phyloP scores from a whole-genome alignment of 1,140 invertebrate genomes.

The Ruditapes philippinarum region DNA sequence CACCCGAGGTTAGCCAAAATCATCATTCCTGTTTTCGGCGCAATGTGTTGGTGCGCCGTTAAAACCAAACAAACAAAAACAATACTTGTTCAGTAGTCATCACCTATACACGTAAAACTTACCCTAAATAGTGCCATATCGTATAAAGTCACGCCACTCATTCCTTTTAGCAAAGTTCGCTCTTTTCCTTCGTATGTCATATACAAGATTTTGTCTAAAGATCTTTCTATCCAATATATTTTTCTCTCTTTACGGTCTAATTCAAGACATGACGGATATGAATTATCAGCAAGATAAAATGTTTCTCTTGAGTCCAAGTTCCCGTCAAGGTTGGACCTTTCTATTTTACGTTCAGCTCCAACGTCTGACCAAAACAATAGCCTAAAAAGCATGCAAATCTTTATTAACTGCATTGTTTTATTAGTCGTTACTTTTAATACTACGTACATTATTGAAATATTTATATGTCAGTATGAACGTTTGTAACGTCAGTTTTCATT shows the following conservation, averaged over 20 bases:
- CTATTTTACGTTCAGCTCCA: background rate
- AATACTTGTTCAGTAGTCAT: too few species aligned
- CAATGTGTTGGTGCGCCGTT: too few species aligned
- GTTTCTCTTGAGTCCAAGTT: background rate
- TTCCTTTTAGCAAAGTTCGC: background rate
- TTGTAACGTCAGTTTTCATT: too few species aligned
- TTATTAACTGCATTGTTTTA: too few species aligned
- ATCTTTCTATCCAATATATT: background rate
- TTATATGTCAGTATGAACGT: too few species aligned
- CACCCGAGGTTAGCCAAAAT: too few species aligned
- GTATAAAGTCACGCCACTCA: background rate
- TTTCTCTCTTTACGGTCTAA: background rate
- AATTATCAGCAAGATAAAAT: background rate
- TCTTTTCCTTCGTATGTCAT: background rate
- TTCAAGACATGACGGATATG: constrained; percentile 19
- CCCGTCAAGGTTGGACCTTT: background rate
- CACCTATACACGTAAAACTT: too few species aligned
- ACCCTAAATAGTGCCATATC: constrained; percentile 27
- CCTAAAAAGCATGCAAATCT: background rate
- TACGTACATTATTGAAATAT: too few species aligned
- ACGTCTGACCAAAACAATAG: constrained; percentile 34
- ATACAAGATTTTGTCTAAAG: background rate
- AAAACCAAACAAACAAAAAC: too few species aligned
- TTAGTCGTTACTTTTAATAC: too few species aligned
- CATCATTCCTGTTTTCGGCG: too few species aligned